phyloP scores from a whole-genome alignment of 2,113 vertebrate species.

The Bungarus multicinctus region DNA sequence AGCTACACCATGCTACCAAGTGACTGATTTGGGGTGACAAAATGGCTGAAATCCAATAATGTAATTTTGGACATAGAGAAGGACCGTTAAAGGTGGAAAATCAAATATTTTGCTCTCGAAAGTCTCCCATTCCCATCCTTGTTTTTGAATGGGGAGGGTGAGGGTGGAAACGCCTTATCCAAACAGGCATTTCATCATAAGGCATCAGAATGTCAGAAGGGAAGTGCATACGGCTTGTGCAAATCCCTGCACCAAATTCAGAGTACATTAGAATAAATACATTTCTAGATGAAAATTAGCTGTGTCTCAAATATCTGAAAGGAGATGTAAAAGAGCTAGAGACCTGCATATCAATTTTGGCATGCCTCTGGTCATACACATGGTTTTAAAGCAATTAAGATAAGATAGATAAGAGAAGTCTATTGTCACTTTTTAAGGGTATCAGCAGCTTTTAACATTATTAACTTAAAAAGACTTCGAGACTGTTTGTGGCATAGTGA shows the following conservation, averaged over 20 bases:
- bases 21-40: not conserved
- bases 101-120: not conserved
- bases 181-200: not conserved
- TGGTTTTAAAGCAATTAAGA: not conserved
- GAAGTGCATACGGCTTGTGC: not conserved
- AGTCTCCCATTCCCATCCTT: not conserved
- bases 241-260: not conserved
- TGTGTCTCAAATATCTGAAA: not conserved
- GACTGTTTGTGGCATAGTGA: not conserved
- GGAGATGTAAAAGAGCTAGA: not conserved
- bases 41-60: not conserved
- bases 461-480: not conserved
- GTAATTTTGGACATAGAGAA: not conserved
- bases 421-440: not conserved
- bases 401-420: too few relatives aligned
- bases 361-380: too few relatives aligned
- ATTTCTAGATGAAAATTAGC: not conserved
- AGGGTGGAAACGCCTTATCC: not conserved
- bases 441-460: not conserved
- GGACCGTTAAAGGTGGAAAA: not conserved
- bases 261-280: not conserved
- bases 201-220: not conserved
- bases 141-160: not conserved
- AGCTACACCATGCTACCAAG: not conserved
- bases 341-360: not conserved